Evolutionary conservation across 2,113 vertebrate genomes (phyloP).

Genomic region (human): GRCh38 chr2:32611001-32611500

Average conservation of each 20-base stretch:
- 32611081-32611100: background rate
- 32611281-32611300: too few relatives aligned
- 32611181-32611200: too few relatives aligned
- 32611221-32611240: background rate
- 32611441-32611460: slow-evolving; percentile 96
- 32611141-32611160: too few relatives aligned
- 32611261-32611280: background rate
- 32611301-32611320: too few relatives aligned
- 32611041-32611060: background rate
- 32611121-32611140: too few relatives aligned
- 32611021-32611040: background rate
- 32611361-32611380: background rate
- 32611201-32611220: too few relatives aligned
- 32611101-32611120: background rate
- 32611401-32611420: background rate
- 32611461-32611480: slow-evolving; percentile 98
- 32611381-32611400: background rate
- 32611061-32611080: background rate
- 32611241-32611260: background rate
- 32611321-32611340: too few relatives aligned
- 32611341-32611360: background rate
- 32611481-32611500: slow-evolving; percentile 99
- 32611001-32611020: too few relatives aligned
- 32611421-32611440: slow-evolving; percentile 19
- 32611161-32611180: too few relatives aligned